Evolutionary conservation across 2,888 invertebrate species (phyloP).

Genomic region (Polyploca ridens): DNA sequence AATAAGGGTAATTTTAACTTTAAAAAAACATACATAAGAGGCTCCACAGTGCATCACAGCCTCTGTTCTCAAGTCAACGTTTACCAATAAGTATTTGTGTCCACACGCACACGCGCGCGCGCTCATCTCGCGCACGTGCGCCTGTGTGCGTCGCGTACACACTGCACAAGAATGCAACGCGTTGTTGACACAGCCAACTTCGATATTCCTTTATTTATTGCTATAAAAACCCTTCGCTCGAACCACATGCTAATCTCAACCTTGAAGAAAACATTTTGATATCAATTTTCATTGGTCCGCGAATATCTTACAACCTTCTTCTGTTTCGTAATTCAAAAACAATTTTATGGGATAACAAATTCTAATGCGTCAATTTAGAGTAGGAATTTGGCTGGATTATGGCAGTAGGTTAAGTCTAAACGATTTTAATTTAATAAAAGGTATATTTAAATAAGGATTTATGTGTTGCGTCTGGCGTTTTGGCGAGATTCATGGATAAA

Average conservation of each 20-base stretch:
- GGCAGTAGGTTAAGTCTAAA: constrained; percentile 41
- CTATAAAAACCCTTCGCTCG: constrained; percentile 76
- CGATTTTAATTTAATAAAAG: constrained; percentile 41
- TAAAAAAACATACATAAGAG: background rate
- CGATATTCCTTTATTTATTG: constrained; percentile 84
- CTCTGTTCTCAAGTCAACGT: constrained; percentile 76
- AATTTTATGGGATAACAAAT: constrained; percentile 40
- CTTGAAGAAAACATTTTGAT: constrained; percentile 14
- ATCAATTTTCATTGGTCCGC: constrained; percentile 24
- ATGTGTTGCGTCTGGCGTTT: constrained; percentile 82
- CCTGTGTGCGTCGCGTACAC: constrained; percentile 65
- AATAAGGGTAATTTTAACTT: too few relatives aligned
- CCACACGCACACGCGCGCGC: constrained; percentile 56
- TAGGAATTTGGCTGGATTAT: constrained; percentile 32
- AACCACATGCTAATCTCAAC: constrained; percentile 31
- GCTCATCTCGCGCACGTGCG: constrained; percentile 43
- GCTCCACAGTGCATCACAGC: constrained; percentile 38
- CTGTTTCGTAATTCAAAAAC: constrained; percentile 23
- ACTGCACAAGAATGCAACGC: constrained; percentile 82
- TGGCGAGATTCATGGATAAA: constrained; percentile 82
- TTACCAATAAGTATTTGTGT: constrained; percentile 82
- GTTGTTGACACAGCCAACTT: constrained; percentile 84
- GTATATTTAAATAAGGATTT: constrained; percentile 84
- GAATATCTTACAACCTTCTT: constrained; percentile 46
- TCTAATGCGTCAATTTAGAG: constrained; percentile 39